Conservation (phyloP, 2,113 vertebrate genomes). For the Plectropomus leopardus region DNA sequence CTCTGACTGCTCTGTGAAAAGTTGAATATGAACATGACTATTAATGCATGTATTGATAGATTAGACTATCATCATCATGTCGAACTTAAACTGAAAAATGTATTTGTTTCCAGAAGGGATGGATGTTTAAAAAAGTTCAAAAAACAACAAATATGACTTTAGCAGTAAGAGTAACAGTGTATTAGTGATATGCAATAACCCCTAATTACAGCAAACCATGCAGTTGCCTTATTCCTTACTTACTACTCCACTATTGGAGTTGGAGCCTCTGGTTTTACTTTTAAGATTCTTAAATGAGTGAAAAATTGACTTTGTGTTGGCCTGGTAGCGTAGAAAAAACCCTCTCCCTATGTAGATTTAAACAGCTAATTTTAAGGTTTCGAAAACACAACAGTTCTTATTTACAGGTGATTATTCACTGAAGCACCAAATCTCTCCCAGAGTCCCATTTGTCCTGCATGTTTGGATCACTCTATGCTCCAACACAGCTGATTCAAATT, state of each 20-base stretch:
- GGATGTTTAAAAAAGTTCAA: not conserved
- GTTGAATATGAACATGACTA: not conserved
- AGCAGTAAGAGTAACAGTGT: constrained; percentile 1
- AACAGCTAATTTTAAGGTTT: too few relatives aligned
- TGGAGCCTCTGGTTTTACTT: constrained; percentile 23
- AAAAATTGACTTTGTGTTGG: constrained; percentile 35
- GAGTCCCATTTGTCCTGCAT: too few relatives aligned
- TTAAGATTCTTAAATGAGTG: constrained; percentile 12
- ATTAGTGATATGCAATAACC: constrained; percentile 46
- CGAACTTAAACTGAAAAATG: not conserved
- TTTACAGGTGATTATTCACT: too few relatives aligned
- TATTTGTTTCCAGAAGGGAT: not conserved
- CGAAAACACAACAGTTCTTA: too few relatives aligned
- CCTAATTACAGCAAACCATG: constrained; percentile 35
- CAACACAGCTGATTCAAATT: too few relatives aligned
- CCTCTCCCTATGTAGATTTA: too few relatives aligned
- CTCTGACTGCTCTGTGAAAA: constrained; percentile 1
- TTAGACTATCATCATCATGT: not conserved
- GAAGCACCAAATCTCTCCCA: too few relatives aligned
- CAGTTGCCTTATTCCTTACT: constrained; percentile 2
- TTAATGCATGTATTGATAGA: not conserved
- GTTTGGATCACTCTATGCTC: too few relatives aligned
- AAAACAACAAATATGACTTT: constrained; percentile 22
- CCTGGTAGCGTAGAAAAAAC: too few relatives aligned
- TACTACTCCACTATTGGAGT: constrained; percentile 20